Evolutionary conservation across 2,797 vertebrate genomes (phyloP), one percentile per base, ranked within the genome.

Genomic region (Hapalemur alaotrensis): DNA sequence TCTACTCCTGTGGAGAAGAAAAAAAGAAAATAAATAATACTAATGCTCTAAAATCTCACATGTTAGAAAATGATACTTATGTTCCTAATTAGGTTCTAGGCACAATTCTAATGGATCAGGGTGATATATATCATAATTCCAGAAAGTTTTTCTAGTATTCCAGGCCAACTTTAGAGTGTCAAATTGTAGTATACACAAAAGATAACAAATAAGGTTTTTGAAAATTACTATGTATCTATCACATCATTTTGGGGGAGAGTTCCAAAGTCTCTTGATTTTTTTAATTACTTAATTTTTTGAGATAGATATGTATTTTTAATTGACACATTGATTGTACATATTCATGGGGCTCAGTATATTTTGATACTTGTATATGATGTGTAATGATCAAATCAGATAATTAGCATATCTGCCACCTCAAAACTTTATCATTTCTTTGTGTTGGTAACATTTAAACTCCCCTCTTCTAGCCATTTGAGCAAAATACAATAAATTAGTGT

Each of bases 141-240:
- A 93, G 46, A 81, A 92, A 95, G 91, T 89, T 97, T 98, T 98
- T 81, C 92, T 97, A 95, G 92, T 96, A 59, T 90, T 95, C 93
- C 82, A 94, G 86, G 92, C 38, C 76, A 96, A 96, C 86, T 97
- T 98, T 95, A 89, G 89, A 97, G 80, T 96, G 35, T 83, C 93
- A 97, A 97, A 96, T 59, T 95, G 54, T 83, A 97, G 96, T 97
- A 97, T 92, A 72, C 52, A 95, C 95, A 97, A 96, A 95, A 98
- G 92, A 95, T 93, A 98, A 97, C 91, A 98, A 98, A 96, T 97
- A 97, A 97, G 94, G 91, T 48, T 95, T 73, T 83, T 95, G 90
- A 98, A 98, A 97, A 97, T 97, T 98, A 96, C 97, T 93, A 97
- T 97, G 96, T 98, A 97, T 23, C 23, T 54, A 52, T 78, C 22